Percentiles rank a stretch among this genome's conserved stretches.
phyloP scores from a whole-genome alignment of 2,888 invertebrate genomes.

The Apamea sordens region DNA sequence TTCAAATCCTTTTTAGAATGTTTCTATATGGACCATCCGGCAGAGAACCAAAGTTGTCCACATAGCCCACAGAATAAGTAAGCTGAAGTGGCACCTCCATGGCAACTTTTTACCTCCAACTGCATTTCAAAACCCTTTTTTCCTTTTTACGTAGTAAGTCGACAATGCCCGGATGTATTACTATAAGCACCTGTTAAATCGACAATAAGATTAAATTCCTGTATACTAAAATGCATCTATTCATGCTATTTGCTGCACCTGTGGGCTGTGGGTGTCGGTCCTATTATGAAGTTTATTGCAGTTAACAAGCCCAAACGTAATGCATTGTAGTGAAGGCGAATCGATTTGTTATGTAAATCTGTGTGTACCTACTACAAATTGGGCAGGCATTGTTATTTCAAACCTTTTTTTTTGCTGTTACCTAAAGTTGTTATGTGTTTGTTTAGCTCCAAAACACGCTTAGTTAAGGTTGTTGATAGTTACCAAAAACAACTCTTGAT shows the following conservation, averaged over 20 bases:
- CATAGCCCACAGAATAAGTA: no score
- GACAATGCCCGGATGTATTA: conserved; percentile 23
- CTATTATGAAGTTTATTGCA: conserved; percentile 12
- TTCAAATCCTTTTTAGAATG: no score
- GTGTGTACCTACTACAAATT: conserved; percentile 18
- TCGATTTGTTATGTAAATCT: conserved; percentile 45
- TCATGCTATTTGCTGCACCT: conserved; percentile 25
- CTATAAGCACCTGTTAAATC: background rate
- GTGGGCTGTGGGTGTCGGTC: background rate
- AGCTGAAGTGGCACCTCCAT: no score
- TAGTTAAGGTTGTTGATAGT: background rate
- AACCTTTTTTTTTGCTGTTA: conserved; percentile 7
- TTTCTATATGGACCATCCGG: no score
- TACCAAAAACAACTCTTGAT: background rate
- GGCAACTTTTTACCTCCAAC: no score
- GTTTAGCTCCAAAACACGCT: background rate
- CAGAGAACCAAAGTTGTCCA: no score
- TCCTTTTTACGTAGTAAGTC: no score
- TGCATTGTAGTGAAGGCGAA: conserved; percentile 3
- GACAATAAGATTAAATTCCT: conserved; percentile 13
- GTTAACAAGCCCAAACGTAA: conserved; percentile 5
- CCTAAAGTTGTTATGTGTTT: background rate
- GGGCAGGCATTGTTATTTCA: conserved; percentile 24
- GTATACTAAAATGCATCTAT: conserved; percentile 10
- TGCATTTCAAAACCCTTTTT: no score